Base-by-base conservation (phyloP, 2,888 invertebrate genomes). In the Endomychus coccineus region DNA sequence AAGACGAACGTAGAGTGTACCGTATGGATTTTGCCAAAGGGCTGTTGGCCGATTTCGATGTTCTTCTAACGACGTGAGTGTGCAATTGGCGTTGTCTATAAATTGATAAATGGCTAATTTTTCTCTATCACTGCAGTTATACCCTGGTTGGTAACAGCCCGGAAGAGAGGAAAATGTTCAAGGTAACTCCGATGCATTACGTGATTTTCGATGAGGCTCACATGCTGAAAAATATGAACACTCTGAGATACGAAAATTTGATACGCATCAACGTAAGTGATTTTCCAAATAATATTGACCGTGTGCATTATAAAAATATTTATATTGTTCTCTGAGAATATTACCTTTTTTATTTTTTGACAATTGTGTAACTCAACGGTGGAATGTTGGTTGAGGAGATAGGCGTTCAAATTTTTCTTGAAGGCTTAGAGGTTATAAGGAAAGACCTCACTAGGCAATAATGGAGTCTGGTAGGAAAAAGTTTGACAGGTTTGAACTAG, bases 191-290 rank as follows among this genome's bases (percentile, higher is more conserved):
- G 27, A 78, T 95, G 63, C 83, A 92, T 60, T 96, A 95, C 60
- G 90, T 94, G 0, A 74, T 97, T 13, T 95, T 95, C 60, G 97
- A 97, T 62, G 97, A 97, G 60, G 95, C 94, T 1, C 96, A 97
- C 61, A 94, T 96, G 92, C 70, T 97, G 19, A 97, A 97, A 64
- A 97, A 96, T 60, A 96, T 96, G 92, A 79, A 85, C 35, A 91
- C 95, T 0, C 81, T 83, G 54, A 73, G 96, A 50, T 96, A 90
- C 57, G 82, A 88, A 52, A 84, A 88, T 62, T 71, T 96, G 35
- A 83, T 91, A 55, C 80, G 83, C 54, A 87, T 95, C 34, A 87
- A 64, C 43, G 62, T 62, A 50, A 54, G 53, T 49, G 2, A 22
- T 7, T 28, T 28, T 28, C n/a, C n/a, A 28, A n/a, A 19, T 5